Base-by-base conservation (phyloP, 2,888 invertebrate genomes). In the Cataglyphis cursor region DNA sequence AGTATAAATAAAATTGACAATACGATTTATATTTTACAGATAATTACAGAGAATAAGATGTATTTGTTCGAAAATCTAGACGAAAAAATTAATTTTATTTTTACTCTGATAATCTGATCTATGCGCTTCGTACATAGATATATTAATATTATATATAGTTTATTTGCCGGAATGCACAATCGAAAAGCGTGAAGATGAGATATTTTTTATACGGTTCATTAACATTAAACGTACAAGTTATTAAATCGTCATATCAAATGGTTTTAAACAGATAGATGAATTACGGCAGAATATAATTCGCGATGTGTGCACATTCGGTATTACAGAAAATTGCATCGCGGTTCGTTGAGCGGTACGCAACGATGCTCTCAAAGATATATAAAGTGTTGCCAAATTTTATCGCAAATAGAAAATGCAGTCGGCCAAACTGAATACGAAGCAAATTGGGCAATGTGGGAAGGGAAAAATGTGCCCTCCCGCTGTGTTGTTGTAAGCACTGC, bases 381-480 rank as follows among this genome's bases (percentile, higher is more conserved):
- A 35, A 21, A 24, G 48, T 62, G 75, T 75, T 75, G 51, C 48
- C 51, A 75, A 75, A 64, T 65, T 76, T 66, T 76, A 76, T 66
- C 38, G 66, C 66, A 76, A 54, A 76, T 65, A 24, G 24, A 65
- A 76, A 64, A 62, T 74, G 48, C 18, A 62, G 48, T 51, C 51
- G 35, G 5, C 9, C 9, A 21, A 38, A 18, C 10, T 51, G 51
- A 75, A 65, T 38, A 65, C 18, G 65, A 51, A 65, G 24, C 44
- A 24, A 75, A 51, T 54, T 54, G 15, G 5, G 38, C 12, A 51
- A 76, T 31, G 21, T 35, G 18, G 3, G 54, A 35, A 38, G 24
- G 12, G 24, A 65, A 35, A 28, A 51, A 76, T 54, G 3, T 31
- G 62, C 31, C 15, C n/a, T 3, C n/a, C 51, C 51, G 18, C 41